phyloP scores from a whole-genome alignment of 2,888 invertebrate species.

The Scaptomyza parva region DNA sequence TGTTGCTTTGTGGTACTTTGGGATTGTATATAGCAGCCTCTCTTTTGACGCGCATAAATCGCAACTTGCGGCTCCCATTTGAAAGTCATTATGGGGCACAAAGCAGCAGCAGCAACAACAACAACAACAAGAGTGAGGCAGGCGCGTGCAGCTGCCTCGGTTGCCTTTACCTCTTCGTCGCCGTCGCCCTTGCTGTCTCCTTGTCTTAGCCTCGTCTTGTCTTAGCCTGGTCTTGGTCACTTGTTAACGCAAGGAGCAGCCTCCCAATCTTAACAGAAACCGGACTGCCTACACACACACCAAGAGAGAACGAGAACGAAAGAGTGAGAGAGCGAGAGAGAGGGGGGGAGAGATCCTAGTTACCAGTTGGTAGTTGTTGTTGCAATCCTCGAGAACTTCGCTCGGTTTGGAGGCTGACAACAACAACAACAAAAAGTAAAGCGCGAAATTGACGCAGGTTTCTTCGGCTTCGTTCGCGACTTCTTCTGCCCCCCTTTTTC shows the following conservation, averaged over 20 bases:
- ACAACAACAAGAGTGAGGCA: slow-evolving; percentile 29
- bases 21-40: slow-evolving; percentile 17
- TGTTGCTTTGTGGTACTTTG: too few relatives aligned
- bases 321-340: too few relatives aligned
- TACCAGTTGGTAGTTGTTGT: slow-evolving; percentile 14
- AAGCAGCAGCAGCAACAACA: slow-evolving; percentile 5
- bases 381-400: slow-evolving; percentile 36
- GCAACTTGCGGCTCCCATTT: slow-evolving; percentile 76
- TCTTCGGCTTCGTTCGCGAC: slow-evolving; percentile 40
- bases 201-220: too few relatives aligned
- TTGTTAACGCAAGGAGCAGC: slow-evolving; percentile 75
- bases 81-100: slow-evolving; percentile 73
- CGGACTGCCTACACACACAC: slow-evolving; percentile 67
- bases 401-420: too few relatives aligned
- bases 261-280: slow-evolving; percentile 27
- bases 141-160: slow-evolving; percentile 76
- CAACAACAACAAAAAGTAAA: slow-evolving; percentile 80
- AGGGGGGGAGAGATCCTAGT: too few relatives aligned
- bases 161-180: slow-evolving; percentile 41
- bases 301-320: too few relatives aligned
- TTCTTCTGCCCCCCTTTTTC: slow-evolving; percentile 17
- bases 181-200: too few relatives aligned
- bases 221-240: slow-evolving; percentile 46
- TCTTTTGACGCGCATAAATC: slow-evolving; percentile 76
- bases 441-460: slow-evolving; percentile 80